phyloP scores from a whole-genome alignment of 2,888 invertebrate species.

The Bombyx huttoni region DNA sequence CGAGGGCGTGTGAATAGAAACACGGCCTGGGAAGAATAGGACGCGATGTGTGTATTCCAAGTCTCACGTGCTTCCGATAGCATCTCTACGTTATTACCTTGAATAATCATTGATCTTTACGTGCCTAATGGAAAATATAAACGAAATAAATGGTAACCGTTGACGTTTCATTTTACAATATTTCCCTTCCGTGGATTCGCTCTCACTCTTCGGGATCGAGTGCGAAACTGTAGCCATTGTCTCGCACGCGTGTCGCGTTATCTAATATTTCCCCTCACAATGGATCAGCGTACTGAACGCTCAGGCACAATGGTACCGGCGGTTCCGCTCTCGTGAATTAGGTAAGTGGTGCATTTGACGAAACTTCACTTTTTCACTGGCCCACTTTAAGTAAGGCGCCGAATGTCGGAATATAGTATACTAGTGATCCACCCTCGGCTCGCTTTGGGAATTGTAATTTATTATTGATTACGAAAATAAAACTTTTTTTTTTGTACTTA shows the following conservation, averaged over 20 bases:
- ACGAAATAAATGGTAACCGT: conserved; percentile 11
- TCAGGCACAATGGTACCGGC: conserved; percentile 54
- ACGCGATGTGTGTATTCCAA: conserved; percentile 45
- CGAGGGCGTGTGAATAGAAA: conserved; percentile 48
- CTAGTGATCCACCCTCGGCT: too few species aligned
- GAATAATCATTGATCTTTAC: conserved; percentile 42
- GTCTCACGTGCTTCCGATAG: conserved; percentile 51
- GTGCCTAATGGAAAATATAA: conserved; percentile 29
- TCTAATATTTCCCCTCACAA: conserved; percentile 54
- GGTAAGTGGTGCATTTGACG: conserved; percentile 66
- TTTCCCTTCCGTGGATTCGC: conserved; percentile 16
- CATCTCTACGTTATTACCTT: conserved; percentile 39
- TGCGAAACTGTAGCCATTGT: conserved; percentile 50
- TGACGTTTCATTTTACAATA: conserved; percentile 1
- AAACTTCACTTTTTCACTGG: conserved; percentile 65
- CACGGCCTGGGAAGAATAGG: conserved; percentile 22
- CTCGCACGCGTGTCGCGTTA: conserved; percentile 52
- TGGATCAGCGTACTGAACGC: conserved; percentile 36
- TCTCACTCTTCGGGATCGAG: conserved; percentile 46
- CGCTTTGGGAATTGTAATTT: too few species aligned
- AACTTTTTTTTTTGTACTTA: too few species aligned
- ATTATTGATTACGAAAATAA: too few species aligned
- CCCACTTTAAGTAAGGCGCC: conserved; percentile 30
- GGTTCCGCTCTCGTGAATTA: conserved; percentile 69
- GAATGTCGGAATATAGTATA: too few species aligned